Conservation (phyloP, 1,140 invertebrate species). For the Metaphire vulgaris region DNA sequence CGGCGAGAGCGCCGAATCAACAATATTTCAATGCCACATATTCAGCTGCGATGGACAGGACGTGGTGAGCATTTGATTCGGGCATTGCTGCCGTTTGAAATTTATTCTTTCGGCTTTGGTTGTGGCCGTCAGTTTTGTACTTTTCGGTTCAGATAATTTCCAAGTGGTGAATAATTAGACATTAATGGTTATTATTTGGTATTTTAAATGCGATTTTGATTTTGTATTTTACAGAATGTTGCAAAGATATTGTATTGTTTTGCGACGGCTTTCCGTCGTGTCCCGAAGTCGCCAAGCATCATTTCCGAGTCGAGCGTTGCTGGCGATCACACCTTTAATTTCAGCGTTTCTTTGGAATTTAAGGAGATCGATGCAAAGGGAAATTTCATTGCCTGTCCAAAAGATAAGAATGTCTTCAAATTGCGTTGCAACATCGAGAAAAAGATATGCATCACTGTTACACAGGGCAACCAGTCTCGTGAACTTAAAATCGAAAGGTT, state of each 20-base stretch:
- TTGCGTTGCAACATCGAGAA: conserved; percentile 82
- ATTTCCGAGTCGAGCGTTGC: background rate
- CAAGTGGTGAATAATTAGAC: too few relatives aligned
- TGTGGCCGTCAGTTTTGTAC: too few relatives aligned
- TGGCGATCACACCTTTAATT: conserved; percentile 46
- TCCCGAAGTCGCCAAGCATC: conserved; percentile 54
- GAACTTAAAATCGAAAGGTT: conserved; percentile 53
- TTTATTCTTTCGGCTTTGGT: too few relatives aligned
- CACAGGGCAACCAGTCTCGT: conserved; percentile 56
- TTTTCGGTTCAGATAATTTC: too few relatives aligned
- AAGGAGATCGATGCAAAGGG: conserved; percentile 66
- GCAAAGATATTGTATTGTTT: conserved; percentile 72
- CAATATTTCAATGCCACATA: conserved; percentile 92
- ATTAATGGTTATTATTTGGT: too few relatives aligned
- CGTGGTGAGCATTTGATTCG: conserved; percentile 66
- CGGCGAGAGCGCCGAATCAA: conserved; percentile 72
- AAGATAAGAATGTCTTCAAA: conserved; percentile 86
- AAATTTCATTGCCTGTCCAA: conserved; percentile 72
- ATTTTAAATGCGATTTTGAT: too few relatives aligned
- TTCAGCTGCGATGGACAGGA: conserved; percentile 94
- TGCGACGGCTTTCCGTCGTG: conserved; percentile 79
- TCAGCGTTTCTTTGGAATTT: conserved; percentile 84
- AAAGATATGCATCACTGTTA: conserved; percentile 81
- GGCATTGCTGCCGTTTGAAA: too few relatives aligned
- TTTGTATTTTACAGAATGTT: too few relatives aligned